Conservation (phyloP, 1,140 invertebrate species). For the Brachionus plicatilis region DNA sequence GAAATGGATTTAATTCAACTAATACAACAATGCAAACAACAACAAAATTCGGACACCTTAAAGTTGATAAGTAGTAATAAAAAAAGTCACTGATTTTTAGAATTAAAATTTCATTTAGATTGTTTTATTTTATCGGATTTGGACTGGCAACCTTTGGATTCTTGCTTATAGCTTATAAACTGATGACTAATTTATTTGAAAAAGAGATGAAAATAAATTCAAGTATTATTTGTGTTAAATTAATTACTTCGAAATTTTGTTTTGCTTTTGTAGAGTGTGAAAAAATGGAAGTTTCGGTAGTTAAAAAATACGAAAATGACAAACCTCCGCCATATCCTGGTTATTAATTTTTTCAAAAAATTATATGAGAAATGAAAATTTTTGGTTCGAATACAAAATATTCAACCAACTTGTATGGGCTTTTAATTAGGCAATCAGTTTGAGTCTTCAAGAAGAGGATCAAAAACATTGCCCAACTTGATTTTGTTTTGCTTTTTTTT, state of each 20-base stretch:
- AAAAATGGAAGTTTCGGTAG: not conserved
- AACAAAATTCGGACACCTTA: not conserved
- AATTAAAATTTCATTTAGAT: not conserved
- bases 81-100: not conserved
- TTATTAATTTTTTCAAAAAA: not conserved
- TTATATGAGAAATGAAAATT: not conserved
- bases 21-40: not conserved
- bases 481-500: not conserved
- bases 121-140: not conserved
- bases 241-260: not conserved
- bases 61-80: not conserved
- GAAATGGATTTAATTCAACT: not conserved
- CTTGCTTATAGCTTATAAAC: not conserved
- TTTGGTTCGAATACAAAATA: not conserved
- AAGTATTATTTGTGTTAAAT: not conserved
- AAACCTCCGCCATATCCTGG: constrained; percentile 16
- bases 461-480: not conserved
- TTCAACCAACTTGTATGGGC: not conserved
- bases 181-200: not conserved
- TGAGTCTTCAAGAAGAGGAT: not conserved
- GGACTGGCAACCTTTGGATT: not conserved
- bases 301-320: not conserved
- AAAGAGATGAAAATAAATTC: not conserved
- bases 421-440: not conserved
- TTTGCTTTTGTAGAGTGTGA: not conserved